phyloP scores from a whole-genome alignment of 2,113 vertebrate species.

The Pygoscelis adeliae region DNA sequence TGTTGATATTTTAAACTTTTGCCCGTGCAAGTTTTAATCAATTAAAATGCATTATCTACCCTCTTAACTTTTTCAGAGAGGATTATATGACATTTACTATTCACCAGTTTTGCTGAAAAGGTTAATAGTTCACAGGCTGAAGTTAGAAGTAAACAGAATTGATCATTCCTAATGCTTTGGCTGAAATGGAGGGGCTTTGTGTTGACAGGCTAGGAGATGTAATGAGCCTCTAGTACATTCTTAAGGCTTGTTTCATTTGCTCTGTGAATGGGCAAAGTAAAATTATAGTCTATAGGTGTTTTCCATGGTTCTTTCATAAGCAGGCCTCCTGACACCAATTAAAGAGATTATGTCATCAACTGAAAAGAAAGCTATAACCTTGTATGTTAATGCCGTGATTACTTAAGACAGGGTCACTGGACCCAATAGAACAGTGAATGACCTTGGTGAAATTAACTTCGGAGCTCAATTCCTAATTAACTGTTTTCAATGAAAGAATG shows the following conservation, averaged over 20 bases:
- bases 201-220: conserved; percentile 78
- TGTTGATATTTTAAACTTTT: conserved; percentile 47
- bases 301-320: conserved; percentile 84
- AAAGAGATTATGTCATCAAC: conserved; percentile 96
- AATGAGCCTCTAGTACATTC: conserved; percentile 86
- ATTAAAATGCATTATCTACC: conserved; percentile 73
- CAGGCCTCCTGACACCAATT: conserved; percentile 93
- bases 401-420: conserved; percentile 89
- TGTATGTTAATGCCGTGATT: conserved; percentile 84
- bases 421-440: conserved; percentile 77
- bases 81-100: conserved; percentile 81
- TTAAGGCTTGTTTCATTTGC: conserved; percentile 82
- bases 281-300: conserved; percentile 88
- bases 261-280: conserved; percentile 83
- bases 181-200: conserved; percentile 81
- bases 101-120: conserved; percentile 78
- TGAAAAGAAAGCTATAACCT: conserved; percentile 86
- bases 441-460: conserved; percentile 85
- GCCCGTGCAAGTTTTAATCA: conserved; percentile 61
- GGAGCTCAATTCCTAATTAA: conserved; percentile 87
- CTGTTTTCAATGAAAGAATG: conserved; percentile 82
- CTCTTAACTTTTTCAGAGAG: conserved; percentile 72
- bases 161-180: conserved; percentile 77
- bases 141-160: conserved; percentile 75
- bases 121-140: conserved; percentile 82